Evolutionary conservation across 2,113 vertebrate species (phyloP).

Genomic region (Hippoglossus stenolepis): DNA sequence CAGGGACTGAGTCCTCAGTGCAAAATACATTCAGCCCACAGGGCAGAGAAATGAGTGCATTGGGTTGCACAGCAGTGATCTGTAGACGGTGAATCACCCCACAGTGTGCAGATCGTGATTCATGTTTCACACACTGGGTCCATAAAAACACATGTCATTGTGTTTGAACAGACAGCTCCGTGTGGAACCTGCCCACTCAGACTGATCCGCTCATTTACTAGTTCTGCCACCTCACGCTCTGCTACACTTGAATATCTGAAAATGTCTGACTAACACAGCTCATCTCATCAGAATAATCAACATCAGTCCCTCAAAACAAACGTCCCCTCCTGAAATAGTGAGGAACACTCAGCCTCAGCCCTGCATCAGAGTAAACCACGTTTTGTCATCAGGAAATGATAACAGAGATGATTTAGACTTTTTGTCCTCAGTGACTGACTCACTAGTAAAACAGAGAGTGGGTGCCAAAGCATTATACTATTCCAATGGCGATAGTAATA

Average conservation of each 20-base stretch:
- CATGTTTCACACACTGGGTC: conserved; percentile 24
- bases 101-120: conserved; percentile 33
- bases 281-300: conserved; percentile 1
- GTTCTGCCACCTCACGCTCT: not conserved
- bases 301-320: conserved; percentile 30
- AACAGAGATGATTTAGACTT: conserved; percentile 15
- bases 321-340: conserved; percentile 38
- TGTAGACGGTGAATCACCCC: conserved; percentile 49
- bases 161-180: conserved; percentile 31
- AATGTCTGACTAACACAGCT: too few relatives aligned
- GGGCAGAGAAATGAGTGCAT: conserved; percentile 13
- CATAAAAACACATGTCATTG: conserved; percentile 12
- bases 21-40: conserved; percentile 35
- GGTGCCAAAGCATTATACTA: not conserved
- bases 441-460: not conserved
- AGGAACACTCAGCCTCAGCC: conserved; percentile 12
- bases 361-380: not conserved
- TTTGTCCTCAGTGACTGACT: not conserved
- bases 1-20: conserved; percentile 18
- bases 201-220: not conserved
- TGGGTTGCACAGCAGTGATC: conserved; percentile 32
- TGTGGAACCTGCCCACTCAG: not conserved
- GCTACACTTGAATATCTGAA: too few relatives aligned
- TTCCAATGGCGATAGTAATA: not conserved
- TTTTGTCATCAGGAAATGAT: conserved; percentile 25